Percentiles rank a stretch among this genome's conserved stretches.
These are phyloP conservation scores for Eupeodes luniger DNA, from an alignment of 2,888 invertebrate species.

Conservation along the genomic window DNA sequence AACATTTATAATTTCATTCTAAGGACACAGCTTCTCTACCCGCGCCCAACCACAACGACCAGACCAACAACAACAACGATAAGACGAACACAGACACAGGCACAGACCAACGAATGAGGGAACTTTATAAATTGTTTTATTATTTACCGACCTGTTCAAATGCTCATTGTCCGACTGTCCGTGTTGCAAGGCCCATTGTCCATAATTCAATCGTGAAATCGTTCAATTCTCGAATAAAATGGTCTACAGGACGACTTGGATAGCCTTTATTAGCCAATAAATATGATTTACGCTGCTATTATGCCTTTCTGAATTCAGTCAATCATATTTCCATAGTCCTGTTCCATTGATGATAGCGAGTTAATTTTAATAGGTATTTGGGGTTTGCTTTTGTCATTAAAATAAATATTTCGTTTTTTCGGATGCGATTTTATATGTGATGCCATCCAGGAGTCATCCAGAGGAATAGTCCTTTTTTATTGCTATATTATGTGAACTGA, in stretches of 20 bases:
- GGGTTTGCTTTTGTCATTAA: conserved; percentile 69
- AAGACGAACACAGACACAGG: too few species aligned
- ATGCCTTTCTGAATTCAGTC: conserved; percentile 68
- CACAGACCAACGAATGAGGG: not conserved
- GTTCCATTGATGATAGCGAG: conserved; percentile 55
- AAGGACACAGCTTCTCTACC: not conserved
- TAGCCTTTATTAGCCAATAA: conserved; percentile 75
- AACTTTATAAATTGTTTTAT: conserved; percentile 4
- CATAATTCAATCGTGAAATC: conserved; percentile 70
- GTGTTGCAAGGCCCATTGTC: conserved; percentile 26
- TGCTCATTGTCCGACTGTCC: conserved; percentile 19
- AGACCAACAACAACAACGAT: too few species aligned
- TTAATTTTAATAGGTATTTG: conserved; percentile 67
- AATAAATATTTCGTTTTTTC: conserved; percentile 58
- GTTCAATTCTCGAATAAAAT: conserved; percentile 69
- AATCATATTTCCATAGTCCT: conserved; percentile 54
- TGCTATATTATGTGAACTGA: conserved; percentile 32
- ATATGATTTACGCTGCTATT: conserved; percentile 72
- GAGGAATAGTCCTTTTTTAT: conserved; percentile 36
- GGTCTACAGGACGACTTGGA: conserved; percentile 60
- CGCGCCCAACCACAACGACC: too few species aligned
- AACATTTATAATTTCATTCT: conserved; percentile 2
- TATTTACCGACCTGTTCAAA: conserved; percentile 22
- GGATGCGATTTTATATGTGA: conserved; percentile 52
- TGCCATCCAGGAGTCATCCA: conserved; percentile 45